Conservation (phyloP, 2,888 invertebrate species). For the Nephrotoma appendiculata region DNA sequence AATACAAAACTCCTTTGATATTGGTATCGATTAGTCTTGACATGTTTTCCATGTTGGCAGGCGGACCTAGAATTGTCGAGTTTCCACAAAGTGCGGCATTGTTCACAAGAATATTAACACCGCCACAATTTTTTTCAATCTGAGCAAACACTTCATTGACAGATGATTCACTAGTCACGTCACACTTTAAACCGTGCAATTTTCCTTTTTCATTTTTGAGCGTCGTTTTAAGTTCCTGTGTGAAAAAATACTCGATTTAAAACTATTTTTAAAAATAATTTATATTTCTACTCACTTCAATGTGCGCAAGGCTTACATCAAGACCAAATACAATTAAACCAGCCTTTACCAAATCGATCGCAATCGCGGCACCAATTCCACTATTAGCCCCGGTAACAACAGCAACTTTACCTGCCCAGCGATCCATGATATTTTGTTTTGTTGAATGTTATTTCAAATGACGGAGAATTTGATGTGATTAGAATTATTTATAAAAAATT, state of each 20-base stretch:
- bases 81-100: constrained; percentile 33
- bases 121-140: constrained; percentile 35
- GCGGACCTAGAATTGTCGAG: constrained; percentile 7
- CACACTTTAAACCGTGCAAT: constrained; percentile 31
- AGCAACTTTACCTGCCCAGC: neutral
- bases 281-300: too few species aligned
- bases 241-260: too few species aligned
- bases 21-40: constrained; percentile 32
- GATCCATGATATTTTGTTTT: neutral
- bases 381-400: neutral
- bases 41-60: constrained; percentile 17
- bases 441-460: neutral
- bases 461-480: neutral
- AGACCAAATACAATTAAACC: neutral
- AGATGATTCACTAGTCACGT: constrained; percentile 37
- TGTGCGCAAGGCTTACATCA: too few species aligned
- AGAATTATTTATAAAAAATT: too few species aligned
- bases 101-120: constrained; percentile 40
- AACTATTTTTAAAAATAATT: too few species aligned
- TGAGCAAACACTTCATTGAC: constrained; percentile 38
- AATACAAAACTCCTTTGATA: constrained; percentile 29
- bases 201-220: neutral
- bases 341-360: neutral
- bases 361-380: neutral
- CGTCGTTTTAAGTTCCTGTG: neutral